A percentile compares a stretch with the other conserved stretches of the same genome.
These are phyloP conservation scores for Meganola albula DNA, from an alignment of 2,888 invertebrate species.

Conservation along the genomic window DNA sequence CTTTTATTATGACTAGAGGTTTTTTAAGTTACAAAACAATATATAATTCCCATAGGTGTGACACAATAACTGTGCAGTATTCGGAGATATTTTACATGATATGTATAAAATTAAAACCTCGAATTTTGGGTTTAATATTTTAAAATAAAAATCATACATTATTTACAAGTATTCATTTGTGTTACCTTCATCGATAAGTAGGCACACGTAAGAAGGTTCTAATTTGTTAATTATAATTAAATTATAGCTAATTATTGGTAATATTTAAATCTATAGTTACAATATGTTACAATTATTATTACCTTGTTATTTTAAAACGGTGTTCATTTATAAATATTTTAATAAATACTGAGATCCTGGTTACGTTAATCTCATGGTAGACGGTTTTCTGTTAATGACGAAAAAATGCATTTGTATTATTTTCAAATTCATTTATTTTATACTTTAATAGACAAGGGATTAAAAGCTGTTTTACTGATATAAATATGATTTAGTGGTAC, in stretches of 20 bases:
- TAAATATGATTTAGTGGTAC: too few species aligned
- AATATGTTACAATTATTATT: constrained; percentile 55
- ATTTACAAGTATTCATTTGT: constrained; percentile 39
- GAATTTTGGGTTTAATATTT: constrained; percentile 33
- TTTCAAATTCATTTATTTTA: too few species aligned
- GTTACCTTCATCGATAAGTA: constrained; percentile 47
- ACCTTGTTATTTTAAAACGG: constrained; percentile 34
- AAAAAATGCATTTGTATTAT: too few species aligned
- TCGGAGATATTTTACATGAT: constrained; percentile 61
- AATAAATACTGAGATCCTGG: constrained; percentile 70
- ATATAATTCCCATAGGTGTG: constrained; percentile 41
- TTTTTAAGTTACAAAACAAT: constrained; percentile 81
- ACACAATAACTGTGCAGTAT: constrained; percentile 57
- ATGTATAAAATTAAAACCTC: constrained; percentile 75
- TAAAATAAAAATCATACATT: constrained; percentile 35
- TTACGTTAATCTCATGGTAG: constrained; percentile 68
- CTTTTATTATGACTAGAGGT: constrained; percentile 85
- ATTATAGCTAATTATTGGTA: constrained; percentile 37
- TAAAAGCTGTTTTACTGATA: too few species aligned
- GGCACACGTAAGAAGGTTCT: constrained; percentile 62
- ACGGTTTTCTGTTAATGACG: constrained; percentile 30
- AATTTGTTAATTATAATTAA: constrained; percentile 44
- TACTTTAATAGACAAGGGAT: too few species aligned
- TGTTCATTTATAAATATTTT: constrained; percentile 56
- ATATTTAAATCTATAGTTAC: constrained; percentile 46